Base-by-base conservation (phyloP, 2,888 invertebrate genomes). In the Polymixis flavicincta region DNA sequence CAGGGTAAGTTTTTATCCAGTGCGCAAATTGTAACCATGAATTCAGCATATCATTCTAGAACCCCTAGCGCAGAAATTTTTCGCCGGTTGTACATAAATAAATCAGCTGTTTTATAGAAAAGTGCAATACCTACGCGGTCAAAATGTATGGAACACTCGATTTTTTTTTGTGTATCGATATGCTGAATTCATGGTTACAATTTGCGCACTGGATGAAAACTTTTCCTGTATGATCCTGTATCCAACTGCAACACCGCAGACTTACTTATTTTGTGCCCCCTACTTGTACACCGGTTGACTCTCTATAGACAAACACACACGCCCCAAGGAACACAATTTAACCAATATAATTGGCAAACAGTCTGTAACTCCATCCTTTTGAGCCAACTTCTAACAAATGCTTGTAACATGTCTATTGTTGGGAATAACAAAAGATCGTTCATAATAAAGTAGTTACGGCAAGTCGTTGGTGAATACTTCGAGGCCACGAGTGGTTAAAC, bases 291-390 rank as follows among this genome's bases (percentile, higher is more conserved):
- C 7, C 32, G 11, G 1, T 66, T 57, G 17, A 11, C n/a, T 66
- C 17, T 17, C 22, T 11, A 65, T 54, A 11, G n/a, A 32, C 54
- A 54, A 9, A 65, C 32, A 59, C 11, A 17, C 11, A 22, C 50
- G 55, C 54, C 32, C 64, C 65, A 55, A 69, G 45, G 69, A 65
- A 77, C 54, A 55, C 68, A 60, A 55, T 83, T 65, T 45, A 59
- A 59, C 59, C 68, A 50, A 60, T 68, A 77, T 77, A 79, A 65
- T 77, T 83, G 78, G 45, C 69, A 69, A 78, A 69, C 68, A 60
- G 59, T 17, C 59, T 48, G 77, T 57, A n/a, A 76, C 25, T 59
- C 19, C 19, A 61, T 67, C 83, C 67, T 52, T 78, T 78, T 65
- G 65, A 60, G 42, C 57, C 42, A 32, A 60, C 48, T 32, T 19